A percentile compares a stretch with the other conserved stretches of the same genome.
These are phyloP conservation scores for Spicauda simplicius DNA, from an alignment of 2,888 invertebrate species.

Conservation along the genomic window DNA sequence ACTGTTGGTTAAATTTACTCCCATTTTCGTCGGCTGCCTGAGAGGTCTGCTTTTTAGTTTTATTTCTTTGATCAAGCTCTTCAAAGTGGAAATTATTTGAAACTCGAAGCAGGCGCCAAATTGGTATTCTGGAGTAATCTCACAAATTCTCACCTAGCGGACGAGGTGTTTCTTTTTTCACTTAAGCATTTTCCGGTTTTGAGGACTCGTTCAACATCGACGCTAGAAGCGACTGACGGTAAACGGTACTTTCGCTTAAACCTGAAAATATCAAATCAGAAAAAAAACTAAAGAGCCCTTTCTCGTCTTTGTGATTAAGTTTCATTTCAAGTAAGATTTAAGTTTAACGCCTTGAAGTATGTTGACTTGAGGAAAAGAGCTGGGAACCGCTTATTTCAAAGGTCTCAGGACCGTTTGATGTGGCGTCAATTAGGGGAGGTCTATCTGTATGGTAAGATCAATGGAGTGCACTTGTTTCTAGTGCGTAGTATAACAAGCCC, in stretches of 20 bases:
- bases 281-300: neutral
- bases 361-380: neutral
- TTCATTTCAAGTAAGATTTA: too few species aligned
- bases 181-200: slow-evolving; percentile 22
- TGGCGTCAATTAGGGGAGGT: slow-evolving; percentile 3
- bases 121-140: slow-evolving; percentile 78
- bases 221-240: neutral
- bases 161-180: slow-evolving; percentile 43
- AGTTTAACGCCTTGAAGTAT: neutral
- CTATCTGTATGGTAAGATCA: neutral
- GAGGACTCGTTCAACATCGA: neutral
- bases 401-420: neutral
- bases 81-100: slow-evolving; percentile 79
- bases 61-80: slow-evolving; percentile 81
- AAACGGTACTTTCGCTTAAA: neutral
- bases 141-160: slow-evolving; percentile 72
- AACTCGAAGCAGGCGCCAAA: slow-evolving; percentile 67
- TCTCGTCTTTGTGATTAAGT: too few species aligned
- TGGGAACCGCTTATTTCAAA: neutral
- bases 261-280: neutral
- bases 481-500: slow-evolving; percentile 7
- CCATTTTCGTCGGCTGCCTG: slow-evolving; percentile 61
- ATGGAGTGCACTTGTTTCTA: neutral
- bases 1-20: slow-evolving; percentile 82
- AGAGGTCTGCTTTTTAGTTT: slow-evolving; percentile 78